These are phyloP conservation scores for Pelodiscus sinensis DNA, from an alignment of 2,113 vertebrate genomes.

Conservation along the genomic window DNA sequence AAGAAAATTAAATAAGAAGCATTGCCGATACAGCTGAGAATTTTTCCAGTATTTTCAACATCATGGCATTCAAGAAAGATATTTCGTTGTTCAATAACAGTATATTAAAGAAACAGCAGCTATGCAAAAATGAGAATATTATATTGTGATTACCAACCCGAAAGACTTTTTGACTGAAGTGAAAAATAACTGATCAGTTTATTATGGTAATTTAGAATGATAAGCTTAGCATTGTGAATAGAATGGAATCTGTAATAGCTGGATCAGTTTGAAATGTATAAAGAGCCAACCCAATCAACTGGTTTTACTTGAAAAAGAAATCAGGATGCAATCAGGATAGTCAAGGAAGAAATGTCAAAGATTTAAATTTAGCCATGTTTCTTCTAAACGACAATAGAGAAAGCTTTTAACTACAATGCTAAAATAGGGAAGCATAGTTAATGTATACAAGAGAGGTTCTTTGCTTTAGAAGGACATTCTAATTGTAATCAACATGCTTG, in stretches of 20 bases:
- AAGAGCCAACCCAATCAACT: background rate
- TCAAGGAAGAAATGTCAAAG: background rate
- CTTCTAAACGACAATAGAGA: background rate
- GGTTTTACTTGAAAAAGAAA: background rate
- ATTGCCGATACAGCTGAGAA: background rate
- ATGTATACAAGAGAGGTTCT: background rate
- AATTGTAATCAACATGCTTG: background rate
- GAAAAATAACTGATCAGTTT: background rate
- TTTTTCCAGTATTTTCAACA: background rate
- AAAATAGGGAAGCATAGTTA: background rate
- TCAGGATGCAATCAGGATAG: background rate
- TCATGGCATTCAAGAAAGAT: background rate
- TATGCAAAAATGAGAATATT: background rate
- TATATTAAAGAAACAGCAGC: background rate
- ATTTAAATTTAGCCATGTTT: background rate
- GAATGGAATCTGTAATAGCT: background rate
- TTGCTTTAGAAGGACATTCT: background rate
- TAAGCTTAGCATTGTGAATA: background rate
- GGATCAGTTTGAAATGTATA: background rate
- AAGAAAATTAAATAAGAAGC: background rate
- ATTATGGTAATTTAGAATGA: background rate
- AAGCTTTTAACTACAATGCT: background rate
- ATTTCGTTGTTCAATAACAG: background rate
- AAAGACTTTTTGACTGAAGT: background rate
- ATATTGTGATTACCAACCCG: background rate